Conservation (phyloP, 1,140 invertebrate species). For the Drosophila quadrilineata region DNA sequence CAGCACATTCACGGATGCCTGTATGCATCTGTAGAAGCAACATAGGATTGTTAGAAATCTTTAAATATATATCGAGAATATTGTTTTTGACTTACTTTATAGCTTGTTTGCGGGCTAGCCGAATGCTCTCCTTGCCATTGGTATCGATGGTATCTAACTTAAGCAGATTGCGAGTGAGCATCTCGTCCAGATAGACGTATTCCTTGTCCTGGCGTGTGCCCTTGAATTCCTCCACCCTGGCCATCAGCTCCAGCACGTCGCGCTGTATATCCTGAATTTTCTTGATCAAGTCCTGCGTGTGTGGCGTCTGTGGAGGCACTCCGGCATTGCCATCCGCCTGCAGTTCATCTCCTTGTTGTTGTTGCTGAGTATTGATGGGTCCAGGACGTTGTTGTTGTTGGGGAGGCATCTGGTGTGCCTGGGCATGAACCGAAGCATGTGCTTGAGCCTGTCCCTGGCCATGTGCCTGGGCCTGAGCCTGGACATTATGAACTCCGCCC, state of each 20-base stretch:
- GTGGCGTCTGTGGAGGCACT: constrained; percentile 80
- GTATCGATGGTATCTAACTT: constrained; percentile 96
- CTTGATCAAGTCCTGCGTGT: constrained; percentile 87
- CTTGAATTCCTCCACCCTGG: constrained; percentile 89
- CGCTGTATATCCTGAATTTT: constrained; percentile 90
- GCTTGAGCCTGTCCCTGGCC: constrained; percentile 56
- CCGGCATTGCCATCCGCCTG: constrained; percentile 36
- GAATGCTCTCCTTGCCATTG: constrained; percentile 93
- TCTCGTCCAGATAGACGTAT: constrained; percentile 95
- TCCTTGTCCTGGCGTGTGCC: constrained; percentile 91
- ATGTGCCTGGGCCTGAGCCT: constrained; percentile 80
- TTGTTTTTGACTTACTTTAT: constrained; percentile 85
- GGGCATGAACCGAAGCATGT: not conserved
- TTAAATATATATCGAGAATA: too few relatives aligned
- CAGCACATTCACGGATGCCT: constrained; percentile 91
- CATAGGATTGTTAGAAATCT: not conserved
- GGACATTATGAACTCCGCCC: constrained; percentile 57
- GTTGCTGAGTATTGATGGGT: constrained; percentile 55
- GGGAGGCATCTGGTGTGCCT: constrained; percentile 73
- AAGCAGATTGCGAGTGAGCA: constrained; percentile 95
- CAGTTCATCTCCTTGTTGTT: constrained; percentile 50
- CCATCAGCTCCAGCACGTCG: constrained; percentile 90
- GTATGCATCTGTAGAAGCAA: constrained; percentile 85
- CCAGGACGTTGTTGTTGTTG: constrained; percentile 68
- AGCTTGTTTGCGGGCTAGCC: constrained; percentile 91